Base-by-base conservation (phyloP, 2,888 invertebrate species). In the Phortica magna region DNA sequence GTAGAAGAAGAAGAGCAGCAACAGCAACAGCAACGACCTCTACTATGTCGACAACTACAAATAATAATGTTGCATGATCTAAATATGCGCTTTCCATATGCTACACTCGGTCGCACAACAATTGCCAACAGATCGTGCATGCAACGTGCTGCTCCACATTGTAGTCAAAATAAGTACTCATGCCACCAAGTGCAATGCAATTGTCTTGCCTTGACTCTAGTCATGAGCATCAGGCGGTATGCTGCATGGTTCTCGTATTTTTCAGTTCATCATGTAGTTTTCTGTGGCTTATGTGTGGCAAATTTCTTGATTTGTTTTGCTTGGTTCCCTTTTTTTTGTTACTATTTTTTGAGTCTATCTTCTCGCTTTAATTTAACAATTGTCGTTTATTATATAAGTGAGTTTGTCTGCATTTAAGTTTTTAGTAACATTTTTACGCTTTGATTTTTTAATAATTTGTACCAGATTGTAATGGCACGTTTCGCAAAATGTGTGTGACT, bases 1-100 rank as follows among this genome's bases (percentile, higher is more conserved):
- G n/a, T n/a, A n/a, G n/a, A n/a, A n/a, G n/a, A n/a, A n/a, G n/a
- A n/a, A n/a, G n/a, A n/a, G n/a, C 68, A 68, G 10, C 68, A 43
- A 43, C 43, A 68, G 19, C 59, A 48, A 48, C 48, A 2, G 9
- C 48, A 14, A 12, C 48, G 48, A 48, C 48, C 14, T 48, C 10
- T 6, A 48, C 48, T 48, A 42, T 67, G 39, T 17, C 59, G 59
- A 59, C 59, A 17, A 19, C n/a, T 39, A 65, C 65, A 65, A 59
- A 65, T 65, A 48, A 80, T 82, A 85, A 84, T 83, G 79, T 79
- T 77, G 77, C 77, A 81, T 81, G 84, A 83, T 87, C 84, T 81
- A 81, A 84, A 86, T 83, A 80, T 80, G 64, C 77, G 65, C 71
- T 68, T 68, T 17, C 22, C 17, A 12, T 61, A 17, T 61, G 17